Base-by-base conservation (phyloP, 2,113 vertebrate genomes). In the Lagopus leucura region DNA sequence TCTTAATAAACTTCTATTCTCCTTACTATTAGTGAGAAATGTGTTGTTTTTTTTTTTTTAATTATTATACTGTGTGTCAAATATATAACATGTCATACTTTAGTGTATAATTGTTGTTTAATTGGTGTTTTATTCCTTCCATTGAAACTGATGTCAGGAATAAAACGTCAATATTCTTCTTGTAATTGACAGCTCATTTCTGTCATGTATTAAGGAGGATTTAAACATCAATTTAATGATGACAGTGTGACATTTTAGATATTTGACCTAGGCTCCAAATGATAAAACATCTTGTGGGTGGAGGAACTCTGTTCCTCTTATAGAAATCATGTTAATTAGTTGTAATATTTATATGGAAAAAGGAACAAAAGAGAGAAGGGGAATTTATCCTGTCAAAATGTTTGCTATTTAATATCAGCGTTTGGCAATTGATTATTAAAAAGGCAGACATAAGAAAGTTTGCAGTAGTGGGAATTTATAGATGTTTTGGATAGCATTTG, bases 131-230 rank as follows among this genome's bases (percentile, higher is more conserved):
- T 95, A 96, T 97, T 96, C 91, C 82, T 97, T 96, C 89, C 76
- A 82, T 78, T 85, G 89, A 93, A 95, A 97, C 89, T 96, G 66
- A 90, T 92, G 92, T 91, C 82, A 93, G 57, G 95, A 97, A 96
- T 95, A 93, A 97, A 97, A 97, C 95, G 96, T 97, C 97, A 97
- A 97, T 97, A 97, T 96, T 97, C 96, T 78, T 80, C 86, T 90
- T 69, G 21, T 96, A 97, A 98, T 96, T 97, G 97, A 95, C 94
- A 96, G 93, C 82, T 97, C 22, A 9, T 96, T 96, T 94, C 86
- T 97, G 97, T 97, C 97, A 93, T 90, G 50, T 97, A 96, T 96
- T 97, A 88, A 60, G 69, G 92, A 93, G 61, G 87, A 97, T 96
- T 92, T 88, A 97, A 96, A 82, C 95, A 97, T 97, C 94, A 97